phyloP scores from a whole-genome alignment of 2,113 vertebrate species.

The Gnathonemus longibarbis region DNA sequence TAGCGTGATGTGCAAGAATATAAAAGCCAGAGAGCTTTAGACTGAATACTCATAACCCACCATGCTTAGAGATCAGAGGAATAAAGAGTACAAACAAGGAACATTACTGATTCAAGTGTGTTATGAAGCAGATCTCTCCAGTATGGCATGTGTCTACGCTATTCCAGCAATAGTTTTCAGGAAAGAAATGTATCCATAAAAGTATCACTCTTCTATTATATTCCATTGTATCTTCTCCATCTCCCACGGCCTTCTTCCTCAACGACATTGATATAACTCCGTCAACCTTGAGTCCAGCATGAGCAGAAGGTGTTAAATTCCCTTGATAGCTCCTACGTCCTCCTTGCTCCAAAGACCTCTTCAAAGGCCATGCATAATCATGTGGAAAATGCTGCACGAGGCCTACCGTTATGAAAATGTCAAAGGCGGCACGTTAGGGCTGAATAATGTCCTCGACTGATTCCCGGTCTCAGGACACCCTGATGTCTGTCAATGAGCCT shows the following conservation, averaged over 20 bases:
- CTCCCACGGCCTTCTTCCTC: not conserved
- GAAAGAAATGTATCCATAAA: not conserved
- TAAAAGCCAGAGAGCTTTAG: not conserved
- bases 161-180: not conserved
- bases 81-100: not conserved
- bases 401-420: not conserved
- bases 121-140: not conserved
- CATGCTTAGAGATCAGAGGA: not conserved
- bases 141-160: not conserved
- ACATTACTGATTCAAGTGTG: not conserved
- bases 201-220: not conserved
- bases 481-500: not conserved
- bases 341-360: not conserved
- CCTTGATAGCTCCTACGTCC: not conserved
- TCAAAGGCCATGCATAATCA: not conserved
- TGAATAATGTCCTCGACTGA: not conserved
- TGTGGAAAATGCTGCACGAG: not conserved
- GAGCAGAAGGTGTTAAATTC: not conserved
- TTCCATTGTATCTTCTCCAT: not conserved
- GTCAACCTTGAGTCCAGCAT: not conserved
- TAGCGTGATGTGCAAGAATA: not conserved
- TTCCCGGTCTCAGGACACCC: not conserved
- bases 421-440: not conserved
- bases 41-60: not conserved
- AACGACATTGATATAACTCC: not conserved